These are phyloP conservation scores for Pentalonia nigronervosa DNA, from an alignment of 1,140 invertebrate genomes.

Conservation along the genomic window DNA sequence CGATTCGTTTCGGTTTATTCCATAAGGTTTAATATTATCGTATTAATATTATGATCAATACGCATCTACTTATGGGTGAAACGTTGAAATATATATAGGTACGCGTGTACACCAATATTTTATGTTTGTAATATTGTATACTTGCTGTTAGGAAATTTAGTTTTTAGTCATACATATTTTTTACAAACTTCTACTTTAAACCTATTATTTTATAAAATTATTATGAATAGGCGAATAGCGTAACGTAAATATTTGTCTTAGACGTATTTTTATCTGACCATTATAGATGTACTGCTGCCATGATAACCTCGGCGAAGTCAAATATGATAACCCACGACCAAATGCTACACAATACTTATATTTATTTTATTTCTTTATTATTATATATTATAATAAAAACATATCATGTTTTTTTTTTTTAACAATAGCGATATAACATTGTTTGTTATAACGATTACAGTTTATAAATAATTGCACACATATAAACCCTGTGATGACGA, in stretches of 20 bases:
- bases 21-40: too few relatives aligned
- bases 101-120: not conserved
- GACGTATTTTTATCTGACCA: not conserved
- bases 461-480: not conserved
- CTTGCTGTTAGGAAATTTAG: not conserved
- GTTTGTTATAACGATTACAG: not conserved
- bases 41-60: too few relatives aligned
- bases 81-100: not conserved
- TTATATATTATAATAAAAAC: not conserved
- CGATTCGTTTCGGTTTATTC: too few relatives aligned
- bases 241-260: constrained; percentile 18
- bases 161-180: not conserved
- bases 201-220: not conserved
- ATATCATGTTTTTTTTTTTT: not conserved
- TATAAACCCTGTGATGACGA: not conserved
- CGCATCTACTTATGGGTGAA: too few relatives aligned
- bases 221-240: not conserved
- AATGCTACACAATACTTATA: not conserved
- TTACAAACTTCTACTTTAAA: not conserved
- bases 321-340: not conserved
- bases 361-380: not conserved
- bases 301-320: not conserved
- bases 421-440: not conserved
- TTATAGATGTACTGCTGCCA: not conserved
- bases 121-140: not conserved